phyloP scores from a whole-genome alignment of 2,888 invertebrate genomes.

The Polietes domitor region DNA sequence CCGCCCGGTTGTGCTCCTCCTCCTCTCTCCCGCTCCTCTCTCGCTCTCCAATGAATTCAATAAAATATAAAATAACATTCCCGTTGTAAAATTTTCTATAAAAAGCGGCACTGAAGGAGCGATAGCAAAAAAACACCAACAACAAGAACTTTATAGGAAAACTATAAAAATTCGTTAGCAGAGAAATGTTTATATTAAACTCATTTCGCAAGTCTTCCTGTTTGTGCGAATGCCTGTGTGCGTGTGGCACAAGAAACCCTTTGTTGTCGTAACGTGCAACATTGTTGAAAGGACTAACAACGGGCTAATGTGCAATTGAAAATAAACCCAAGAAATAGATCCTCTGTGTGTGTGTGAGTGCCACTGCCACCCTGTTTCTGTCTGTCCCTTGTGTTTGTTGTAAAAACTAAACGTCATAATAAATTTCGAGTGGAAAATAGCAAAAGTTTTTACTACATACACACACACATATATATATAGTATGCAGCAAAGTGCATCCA shows the following conservation, averaged over 20 bases:
- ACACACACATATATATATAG: too few species aligned
- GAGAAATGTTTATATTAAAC: conserved; percentile 60
- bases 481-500: conserved; percentile 53
- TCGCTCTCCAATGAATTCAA: conserved; percentile 36
- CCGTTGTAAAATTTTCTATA: conserved; percentile 63
- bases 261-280: conserved; percentile 53
- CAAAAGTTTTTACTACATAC: conserved; percentile 47
- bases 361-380: not conserved
- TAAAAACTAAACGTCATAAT: conserved; percentile 55
- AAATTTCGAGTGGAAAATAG: conserved; percentile 58
- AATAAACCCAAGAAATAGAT: conserved; percentile 32
- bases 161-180: conserved; percentile 60
- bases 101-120: not conserved
- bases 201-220: conserved; percentile 52
- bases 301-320: conserved; percentile 32
- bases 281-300: conserved; percentile 53
- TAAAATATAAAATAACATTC: conserved; percentile 57
- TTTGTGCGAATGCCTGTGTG: conserved; percentile 25
- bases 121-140: not conserved
- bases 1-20: not conserved
- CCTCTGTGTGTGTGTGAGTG: not conserved
- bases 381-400: conserved; percentile 18
- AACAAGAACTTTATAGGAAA: conserved; percentile 60
- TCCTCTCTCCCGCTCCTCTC: conserved; percentile 18
- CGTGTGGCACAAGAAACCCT: conserved; percentile 48